Conservation (phyloP, 2,797 vertebrate species). For the Threskiornis aethiopicus region DNA sequence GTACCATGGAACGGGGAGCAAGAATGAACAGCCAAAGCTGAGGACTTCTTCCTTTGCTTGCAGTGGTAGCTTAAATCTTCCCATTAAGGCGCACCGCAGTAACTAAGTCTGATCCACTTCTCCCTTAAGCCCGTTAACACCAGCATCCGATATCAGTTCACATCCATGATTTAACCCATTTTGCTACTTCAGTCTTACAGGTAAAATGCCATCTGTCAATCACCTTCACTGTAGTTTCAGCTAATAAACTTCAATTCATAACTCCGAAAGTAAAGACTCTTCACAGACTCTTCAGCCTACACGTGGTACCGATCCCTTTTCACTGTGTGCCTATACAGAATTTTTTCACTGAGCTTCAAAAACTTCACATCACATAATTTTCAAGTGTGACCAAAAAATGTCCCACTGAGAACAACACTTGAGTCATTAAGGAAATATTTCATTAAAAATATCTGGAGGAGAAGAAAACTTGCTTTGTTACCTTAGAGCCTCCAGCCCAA, state of each 20-base stretch:
- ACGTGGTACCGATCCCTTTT: fast-evolving
- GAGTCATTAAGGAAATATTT: neutral
- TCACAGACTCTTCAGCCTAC: neutral
- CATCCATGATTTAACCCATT: neutral
- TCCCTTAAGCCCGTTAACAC: neutral
- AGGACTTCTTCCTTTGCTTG: neutral
- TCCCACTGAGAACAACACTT: neutral
- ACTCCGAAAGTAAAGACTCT: neutral
- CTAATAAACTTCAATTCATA: neutral
- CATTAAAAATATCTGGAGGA: neutral
- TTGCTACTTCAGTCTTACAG: neutral
- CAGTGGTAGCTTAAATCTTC: neutral
- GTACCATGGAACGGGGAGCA: neutral
- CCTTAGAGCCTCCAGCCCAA: neutral
- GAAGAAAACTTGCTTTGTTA: neutral
- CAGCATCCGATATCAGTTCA: neutral
- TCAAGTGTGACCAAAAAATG: neutral
- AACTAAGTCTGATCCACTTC: neutral
- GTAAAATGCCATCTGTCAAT: neutral
- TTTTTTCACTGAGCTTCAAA: neutral
- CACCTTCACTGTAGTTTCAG: neutral
- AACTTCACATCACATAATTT: neutral
- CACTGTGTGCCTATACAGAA: neutral
- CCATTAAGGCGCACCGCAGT: neutral
- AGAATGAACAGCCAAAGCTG: neutral